A percentile compares a stretch with the other conserved stretches of the same genome.
Conservation (phyloP, 2,797 vertebrate species). For the Pyrrhura leucotis region DNA sequence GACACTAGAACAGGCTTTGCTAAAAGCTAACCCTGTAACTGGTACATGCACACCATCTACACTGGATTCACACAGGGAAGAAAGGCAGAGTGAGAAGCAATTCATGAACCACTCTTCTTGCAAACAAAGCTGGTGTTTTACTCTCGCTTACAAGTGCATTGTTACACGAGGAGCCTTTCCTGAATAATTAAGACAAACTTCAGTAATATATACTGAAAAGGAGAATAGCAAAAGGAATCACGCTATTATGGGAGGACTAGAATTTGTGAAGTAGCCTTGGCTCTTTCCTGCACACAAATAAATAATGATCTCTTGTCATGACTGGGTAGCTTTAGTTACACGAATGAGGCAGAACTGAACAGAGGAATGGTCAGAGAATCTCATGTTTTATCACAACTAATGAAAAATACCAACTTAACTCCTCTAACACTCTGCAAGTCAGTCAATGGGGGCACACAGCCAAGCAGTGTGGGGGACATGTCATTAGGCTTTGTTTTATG, state of each 20-base stretch:
- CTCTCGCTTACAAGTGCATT: background rate
- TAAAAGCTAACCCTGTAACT: background rate
- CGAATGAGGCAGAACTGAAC: background rate
- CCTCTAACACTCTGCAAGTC: constrained; percentile 25
- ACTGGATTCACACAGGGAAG: background rate
- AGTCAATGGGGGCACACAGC: constrained; percentile 58
- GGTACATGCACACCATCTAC: background rate
- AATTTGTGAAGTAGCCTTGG: background rate
- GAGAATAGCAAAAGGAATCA: background rate
- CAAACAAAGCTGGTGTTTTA: background rate
- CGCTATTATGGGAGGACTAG: background rate
- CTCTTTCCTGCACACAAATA: background rate
- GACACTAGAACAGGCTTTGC: background rate
- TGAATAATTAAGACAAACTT: background rate
- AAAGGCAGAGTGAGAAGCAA: background rate
- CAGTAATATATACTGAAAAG: background rate
- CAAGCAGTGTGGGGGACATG: constrained; percentile 38
- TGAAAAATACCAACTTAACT: constrained; percentile 56
- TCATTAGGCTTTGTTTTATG: constrained; percentile 57
- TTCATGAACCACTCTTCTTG: background rate
- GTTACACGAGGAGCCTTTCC: background rate
- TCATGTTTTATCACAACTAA: constrained; percentile 39
- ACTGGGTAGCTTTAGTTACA: background rate
- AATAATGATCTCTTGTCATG: background rate
- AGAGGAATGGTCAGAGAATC: background rate